phyloP scores from a whole-genome alignment of 2,113 vertebrate genomes.

The Onychorhynchus coronatus region DNA sequence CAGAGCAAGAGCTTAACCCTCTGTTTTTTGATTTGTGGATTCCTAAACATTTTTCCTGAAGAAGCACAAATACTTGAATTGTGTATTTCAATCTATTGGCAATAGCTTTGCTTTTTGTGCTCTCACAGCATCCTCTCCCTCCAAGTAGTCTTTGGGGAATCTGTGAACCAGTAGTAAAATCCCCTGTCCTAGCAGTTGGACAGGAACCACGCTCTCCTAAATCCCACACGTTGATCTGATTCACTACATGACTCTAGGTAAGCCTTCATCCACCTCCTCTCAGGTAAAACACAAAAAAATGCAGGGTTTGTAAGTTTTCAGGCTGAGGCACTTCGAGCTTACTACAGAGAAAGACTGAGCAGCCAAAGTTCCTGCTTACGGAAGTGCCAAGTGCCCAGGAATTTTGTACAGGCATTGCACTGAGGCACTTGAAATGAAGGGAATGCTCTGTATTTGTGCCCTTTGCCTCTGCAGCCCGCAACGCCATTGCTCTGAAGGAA shows the following conservation, averaged over 20 bases:
- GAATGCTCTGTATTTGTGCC: constrained; percentile 9
- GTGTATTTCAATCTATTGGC: not conserved
- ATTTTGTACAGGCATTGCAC: not conserved
- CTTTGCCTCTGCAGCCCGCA: not conserved
- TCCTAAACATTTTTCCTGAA: not conserved
- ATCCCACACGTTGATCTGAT: not conserved
- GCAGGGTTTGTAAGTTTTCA: not conserved
- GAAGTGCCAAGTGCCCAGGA: not conserved
- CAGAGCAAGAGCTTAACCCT: not conserved
- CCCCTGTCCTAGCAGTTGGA: not conserved
- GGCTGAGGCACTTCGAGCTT: not conserved
- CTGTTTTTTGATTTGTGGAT: not conserved
- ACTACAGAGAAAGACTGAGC: not conserved
- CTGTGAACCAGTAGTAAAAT: not conserved
- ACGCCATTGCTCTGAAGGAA: not conserved
- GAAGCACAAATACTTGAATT: not conserved
- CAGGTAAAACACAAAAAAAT: not conserved
- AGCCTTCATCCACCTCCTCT: not conserved
- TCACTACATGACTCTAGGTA: not conserved
- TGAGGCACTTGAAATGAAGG: not conserved
- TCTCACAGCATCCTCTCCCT: not conserved
- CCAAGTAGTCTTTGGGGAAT: not conserved
- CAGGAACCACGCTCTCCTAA: not conserved
- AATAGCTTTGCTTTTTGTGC: not conserved
- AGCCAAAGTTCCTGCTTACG: not conserved